Conservation (phyloP, 2,797 vertebrate species). For the Fundulus diaphanus region DNA sequence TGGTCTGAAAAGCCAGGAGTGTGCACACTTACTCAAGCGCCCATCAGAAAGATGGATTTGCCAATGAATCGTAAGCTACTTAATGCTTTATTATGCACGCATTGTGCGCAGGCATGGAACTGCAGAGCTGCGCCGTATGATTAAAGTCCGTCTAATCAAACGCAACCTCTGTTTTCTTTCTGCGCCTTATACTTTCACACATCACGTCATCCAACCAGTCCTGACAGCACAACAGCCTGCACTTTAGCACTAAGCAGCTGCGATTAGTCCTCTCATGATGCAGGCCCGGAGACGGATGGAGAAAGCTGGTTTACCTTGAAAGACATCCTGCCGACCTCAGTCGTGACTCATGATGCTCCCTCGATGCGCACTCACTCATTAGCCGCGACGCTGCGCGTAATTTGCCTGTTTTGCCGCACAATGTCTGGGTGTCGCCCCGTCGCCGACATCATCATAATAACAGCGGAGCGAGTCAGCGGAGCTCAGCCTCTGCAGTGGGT, state of each 20-base stretch:
- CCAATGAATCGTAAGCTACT: background rate
- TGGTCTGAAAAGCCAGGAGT: background rate
- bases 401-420: slow-evolving; percentile 60
- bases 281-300: slow-evolving; percentile 32
- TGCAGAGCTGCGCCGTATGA: background rate
- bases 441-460: slow-evolving; percentile 62
- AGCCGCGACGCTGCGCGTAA: slow-evolving; percentile 36
- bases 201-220: slow-evolving; percentile 14
- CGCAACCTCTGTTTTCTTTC: slow-evolving; percentile 15
- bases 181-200: slow-evolving; percentile 12
- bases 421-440: slow-evolving; percentile 67
- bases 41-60: background rate
- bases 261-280: background rate
- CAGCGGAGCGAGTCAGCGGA: slow-evolving; percentile 48
- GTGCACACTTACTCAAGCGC: background rate
- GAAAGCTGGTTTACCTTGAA: slow-evolving; percentile 88
- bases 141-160: slow-evolving; percentile 20
- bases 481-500: slow-evolving; percentile 71
- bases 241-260: slow-evolving; percentile 17
- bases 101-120: background rate
- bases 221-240: slow-evolving; percentile 6
- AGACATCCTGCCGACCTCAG: slow-evolving; percentile 87
- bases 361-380: slow-evolving; percentile 54
- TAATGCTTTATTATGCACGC: background rate
- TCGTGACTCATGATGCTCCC: slow-evolving; percentile 74